Conservation (phyloP, 1,140 invertebrate species). For the Sitobion miscanthi region DNA sequence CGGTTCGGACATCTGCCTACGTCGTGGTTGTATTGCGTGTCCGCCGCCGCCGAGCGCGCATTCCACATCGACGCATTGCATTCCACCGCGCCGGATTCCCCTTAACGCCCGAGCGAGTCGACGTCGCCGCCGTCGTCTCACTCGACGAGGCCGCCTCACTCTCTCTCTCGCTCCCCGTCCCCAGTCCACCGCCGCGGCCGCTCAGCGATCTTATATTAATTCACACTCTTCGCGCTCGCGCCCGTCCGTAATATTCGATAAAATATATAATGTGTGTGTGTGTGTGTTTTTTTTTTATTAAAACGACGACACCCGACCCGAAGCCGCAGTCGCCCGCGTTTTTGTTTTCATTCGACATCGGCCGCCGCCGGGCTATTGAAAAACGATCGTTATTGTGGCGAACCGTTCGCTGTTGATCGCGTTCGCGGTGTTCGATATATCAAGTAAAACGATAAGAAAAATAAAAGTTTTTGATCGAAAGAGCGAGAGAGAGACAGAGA, state of each 20-base stretch:
- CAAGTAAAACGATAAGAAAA: too few species aligned
- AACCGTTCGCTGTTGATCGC: too few species aligned
- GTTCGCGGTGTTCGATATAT: too few species aligned
- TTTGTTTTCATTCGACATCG: too few species aligned
- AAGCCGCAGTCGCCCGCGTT: not conserved
- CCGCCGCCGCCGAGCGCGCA: conserved; percentile 47
- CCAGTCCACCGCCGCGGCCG: not conserved
- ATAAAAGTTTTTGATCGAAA: too few species aligned
- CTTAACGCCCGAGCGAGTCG: conserved; percentile 42
- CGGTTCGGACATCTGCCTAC: conserved; percentile 56
- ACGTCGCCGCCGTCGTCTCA: not conserved
- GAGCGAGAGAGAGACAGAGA: not conserved
- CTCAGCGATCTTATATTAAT: not conserved
- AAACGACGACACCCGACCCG: not conserved
- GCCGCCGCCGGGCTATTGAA: not conserved
- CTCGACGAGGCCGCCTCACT: not conserved
- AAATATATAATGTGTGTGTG: too few species aligned
- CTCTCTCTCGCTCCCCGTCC: not conserved
- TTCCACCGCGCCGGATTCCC: conserved; percentile 54
- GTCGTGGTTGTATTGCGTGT: conserved; percentile 7
- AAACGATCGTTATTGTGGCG: not conserved
- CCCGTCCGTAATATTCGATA: not conserved
- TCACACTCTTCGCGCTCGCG: not conserved
- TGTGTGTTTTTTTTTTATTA: not conserved
- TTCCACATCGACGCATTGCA: conserved; percentile 55